Evolutionary conservation across 2,888 invertebrate genomes (phyloP).

Genomic region (Drosophila paramelanica): DNA sequence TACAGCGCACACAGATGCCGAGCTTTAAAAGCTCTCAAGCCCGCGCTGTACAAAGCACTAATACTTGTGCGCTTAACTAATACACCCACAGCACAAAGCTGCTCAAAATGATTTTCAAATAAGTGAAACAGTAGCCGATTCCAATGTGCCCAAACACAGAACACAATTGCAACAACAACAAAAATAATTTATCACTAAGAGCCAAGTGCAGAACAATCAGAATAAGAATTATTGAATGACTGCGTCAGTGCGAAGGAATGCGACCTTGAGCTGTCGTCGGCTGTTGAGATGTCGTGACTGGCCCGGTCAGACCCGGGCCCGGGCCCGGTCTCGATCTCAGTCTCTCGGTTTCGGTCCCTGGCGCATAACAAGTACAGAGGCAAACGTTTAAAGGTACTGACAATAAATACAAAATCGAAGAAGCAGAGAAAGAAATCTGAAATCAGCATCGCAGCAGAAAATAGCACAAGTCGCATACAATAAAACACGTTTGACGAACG

Average conservation of each 20-base stretch:
- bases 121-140: neutral
- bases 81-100: neutral
- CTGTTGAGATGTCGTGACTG: constrained; percentile 73
- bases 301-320: constrained; percentile 8
- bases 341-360: constrained; percentile 14
- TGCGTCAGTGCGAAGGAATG: constrained; percentile 75
- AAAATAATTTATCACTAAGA: constrained; percentile 27
- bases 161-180: constrained; percentile 23
- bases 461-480: constrained; percentile 71
- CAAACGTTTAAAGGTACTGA: constrained; percentile 45
- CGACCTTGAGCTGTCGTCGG: constrained; percentile 77
- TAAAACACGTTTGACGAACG: constrained; percentile 77
- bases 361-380: constrained; percentile 47
- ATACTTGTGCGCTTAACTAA: neutral
- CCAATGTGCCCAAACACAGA: neutral
- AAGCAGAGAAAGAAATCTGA: constrained; percentile 45
- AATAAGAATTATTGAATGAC: constrained; percentile 69
- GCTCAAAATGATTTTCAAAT: neutral
- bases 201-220: constrained; percentile 44
- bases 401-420: constrained; percentile 54
- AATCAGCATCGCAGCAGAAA: constrained; percentile 48
- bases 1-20: neutral
- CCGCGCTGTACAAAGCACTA: neutral
- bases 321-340: neutral
- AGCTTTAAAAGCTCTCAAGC: neutral